Evolutionary conservation across 2,113 vertebrate genomes (phyloP).

Genomic region (Piprites chloris): DNA sequence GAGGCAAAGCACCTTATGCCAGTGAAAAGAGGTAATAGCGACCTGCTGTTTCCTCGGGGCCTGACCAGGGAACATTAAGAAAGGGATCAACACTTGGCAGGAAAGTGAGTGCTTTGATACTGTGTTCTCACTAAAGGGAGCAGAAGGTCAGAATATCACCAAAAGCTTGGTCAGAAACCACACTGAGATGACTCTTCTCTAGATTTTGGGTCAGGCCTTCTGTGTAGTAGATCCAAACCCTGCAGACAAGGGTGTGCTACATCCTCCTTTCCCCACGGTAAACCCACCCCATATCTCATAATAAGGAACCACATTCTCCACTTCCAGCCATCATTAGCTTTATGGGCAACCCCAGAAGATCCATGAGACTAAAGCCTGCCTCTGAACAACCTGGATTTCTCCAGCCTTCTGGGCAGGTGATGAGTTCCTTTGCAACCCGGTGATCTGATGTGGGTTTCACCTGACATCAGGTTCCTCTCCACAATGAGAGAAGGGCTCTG

Average conservation of each 20-base stretch:
- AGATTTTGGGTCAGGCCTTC: neutral
- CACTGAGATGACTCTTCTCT: neutral
- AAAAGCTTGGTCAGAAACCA: neutral
- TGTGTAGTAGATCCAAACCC: neutral
- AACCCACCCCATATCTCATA: neutral
- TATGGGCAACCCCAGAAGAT: neutral
- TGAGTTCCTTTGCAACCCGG: neutral
- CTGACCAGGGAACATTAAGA: neutral
- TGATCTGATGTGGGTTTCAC: neutral
- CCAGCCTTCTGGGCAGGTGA: neutral
- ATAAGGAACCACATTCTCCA: neutral
- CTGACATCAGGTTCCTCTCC: neutral
- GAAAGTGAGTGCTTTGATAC: neutral
- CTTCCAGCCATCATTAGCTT: neutral
- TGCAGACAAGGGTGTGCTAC: neutral
- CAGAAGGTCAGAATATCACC: rapidly evolving
- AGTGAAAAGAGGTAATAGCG: constrained; percentile 82
- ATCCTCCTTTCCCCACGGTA: neutral
- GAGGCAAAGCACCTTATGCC: constrained; percentile 86
- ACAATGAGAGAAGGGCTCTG: neutral
- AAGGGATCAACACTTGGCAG: neutral
- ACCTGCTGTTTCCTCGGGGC: neutral
- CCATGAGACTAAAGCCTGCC: neutral
- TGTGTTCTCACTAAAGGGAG: neutral
- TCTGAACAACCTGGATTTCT: neutral